Base-by-base conservation (phyloP, 2,797 vertebrate species). In the Lagocephalus sceleratus region DNA sequence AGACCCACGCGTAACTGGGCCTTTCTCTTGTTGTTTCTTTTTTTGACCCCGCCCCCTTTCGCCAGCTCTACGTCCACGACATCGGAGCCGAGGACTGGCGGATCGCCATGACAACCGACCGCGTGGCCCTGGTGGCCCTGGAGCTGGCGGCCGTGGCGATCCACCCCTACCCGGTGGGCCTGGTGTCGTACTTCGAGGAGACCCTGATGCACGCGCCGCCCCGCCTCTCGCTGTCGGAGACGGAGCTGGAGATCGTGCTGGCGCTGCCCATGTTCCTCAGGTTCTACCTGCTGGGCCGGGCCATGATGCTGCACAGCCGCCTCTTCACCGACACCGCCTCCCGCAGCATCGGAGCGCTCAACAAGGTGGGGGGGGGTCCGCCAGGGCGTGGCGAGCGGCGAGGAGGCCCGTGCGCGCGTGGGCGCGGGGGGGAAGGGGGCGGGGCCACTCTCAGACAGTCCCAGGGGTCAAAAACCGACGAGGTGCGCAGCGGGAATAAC, bases 271-370 rank as follows among this genome's bases (percentile, higher is more conserved):
- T 97, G 95, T 96, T 96, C 86, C 86, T 97, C 66, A 85, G 95
- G 26, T 92, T 96, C 25, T 96, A 96, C 84, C 90, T 97, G 84
- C 92, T 96, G 0, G 94, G 92, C 8, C 86, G 87, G 1, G 93
- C 95, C 90, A 94, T 96, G 94, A 94, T 97, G 88, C 92, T 97
- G 83, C 95, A 95, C 89, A 96, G 94, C 89, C 94, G 95, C 87
- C 95, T 97, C 87, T 95, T 95, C 89, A 95, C 94, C 12, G 94
- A 96, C 92, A 94, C 94, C 12, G 95, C 95, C 20, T 97, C 95
- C 57, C 92, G 95, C 83, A 97, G 95, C 92, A 97, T 97, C 75
- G 95, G 95, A 76, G 95, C 95, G 2, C 92, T 97, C 83, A 97
- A 97, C 86, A 97, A 97, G 92, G 96, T 97, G 55, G 48, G 45